Evolutionary conservation across 2,113 vertebrate species (phyloP).

Genomic region (Bambusicola thoracicus): DNA sequence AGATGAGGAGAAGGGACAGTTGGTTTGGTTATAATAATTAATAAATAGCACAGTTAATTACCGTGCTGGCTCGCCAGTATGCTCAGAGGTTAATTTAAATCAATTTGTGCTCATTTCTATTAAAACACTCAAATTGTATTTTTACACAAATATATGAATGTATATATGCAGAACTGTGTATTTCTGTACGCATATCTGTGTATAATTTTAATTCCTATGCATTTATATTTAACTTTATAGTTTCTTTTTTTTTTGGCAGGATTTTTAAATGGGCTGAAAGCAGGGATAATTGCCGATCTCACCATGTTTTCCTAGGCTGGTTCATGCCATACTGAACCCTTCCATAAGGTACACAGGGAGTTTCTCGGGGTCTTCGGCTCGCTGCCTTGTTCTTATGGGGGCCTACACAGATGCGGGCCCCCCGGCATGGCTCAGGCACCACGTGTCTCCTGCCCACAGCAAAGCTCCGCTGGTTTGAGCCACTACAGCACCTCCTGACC

Average conservation of each 20-base stretch:
- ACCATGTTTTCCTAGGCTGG: neutral
- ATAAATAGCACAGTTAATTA: conserved; percentile 67
- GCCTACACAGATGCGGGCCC: neutral
- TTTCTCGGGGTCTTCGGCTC: neutral
- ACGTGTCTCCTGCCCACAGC: neutral
- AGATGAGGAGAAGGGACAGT: conserved; percentile 43
- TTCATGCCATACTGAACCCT: neutral
- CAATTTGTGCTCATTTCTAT: neutral
- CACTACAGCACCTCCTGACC: neutral
- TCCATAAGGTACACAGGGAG: neutral
- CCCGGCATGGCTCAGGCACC: neutral
- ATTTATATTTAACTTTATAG: neutral
- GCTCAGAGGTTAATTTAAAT: conserved; percentile 60
- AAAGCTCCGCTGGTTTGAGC: neutral
- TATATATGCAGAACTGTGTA: neutral
- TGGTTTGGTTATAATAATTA: conserved; percentile 59
- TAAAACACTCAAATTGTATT: conserved; percentile 14
- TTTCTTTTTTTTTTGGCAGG: neutral
- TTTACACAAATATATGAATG: neutral
- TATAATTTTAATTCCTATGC: neutral
- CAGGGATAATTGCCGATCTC: neutral
- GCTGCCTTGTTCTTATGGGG: neutral
- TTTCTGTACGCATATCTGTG: neutral
- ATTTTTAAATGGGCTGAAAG: neutral
- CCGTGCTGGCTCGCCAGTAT: conserved; percentile 16